These are phyloP conservation scores for Odontocolon sp. DNA, from an alignment of 2,888 invertebrate genomes.

Conservation along the genomic window DNA sequence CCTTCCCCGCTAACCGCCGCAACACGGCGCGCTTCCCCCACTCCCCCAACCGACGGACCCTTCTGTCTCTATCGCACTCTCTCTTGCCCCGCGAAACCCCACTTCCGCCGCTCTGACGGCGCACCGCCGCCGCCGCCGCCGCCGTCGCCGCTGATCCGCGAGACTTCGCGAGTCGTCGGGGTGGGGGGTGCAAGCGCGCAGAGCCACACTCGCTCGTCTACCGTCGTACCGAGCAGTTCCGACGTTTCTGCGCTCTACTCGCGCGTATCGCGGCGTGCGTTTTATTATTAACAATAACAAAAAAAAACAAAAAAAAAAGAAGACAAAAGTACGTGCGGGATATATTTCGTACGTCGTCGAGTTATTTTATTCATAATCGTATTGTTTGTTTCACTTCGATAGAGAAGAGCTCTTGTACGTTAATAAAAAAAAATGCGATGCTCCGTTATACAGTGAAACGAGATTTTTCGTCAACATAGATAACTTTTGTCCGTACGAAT, in stretches of 20 bases:
- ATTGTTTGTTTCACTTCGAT: neutral
- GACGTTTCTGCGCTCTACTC: constrained; percentile 36
- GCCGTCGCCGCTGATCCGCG: constrained; percentile 55
- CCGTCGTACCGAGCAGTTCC: constrained; percentile 77
- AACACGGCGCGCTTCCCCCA: constrained; percentile 58
- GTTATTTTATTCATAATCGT: neutral
- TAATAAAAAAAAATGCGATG: neutral
- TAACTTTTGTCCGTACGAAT: neutral
- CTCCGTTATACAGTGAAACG: neutral
- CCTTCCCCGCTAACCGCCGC: constrained; percentile 65
- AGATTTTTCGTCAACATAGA: neutral
- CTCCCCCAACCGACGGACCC: constrained; percentile 23
- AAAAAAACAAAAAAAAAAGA: neutral
- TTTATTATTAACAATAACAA: constrained; percentile 1
- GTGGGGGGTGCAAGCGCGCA: constrained; percentile 74
- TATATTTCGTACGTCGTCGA: neutral
- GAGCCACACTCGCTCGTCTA: constrained; percentile 79
- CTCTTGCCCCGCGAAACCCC: constrained; percentile 51
- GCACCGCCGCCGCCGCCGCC: constrained; percentile 27
- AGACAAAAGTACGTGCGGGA: neutral
- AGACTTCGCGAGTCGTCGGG: constrained; percentile 43
- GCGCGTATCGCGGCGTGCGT: constrained; percentile 66
- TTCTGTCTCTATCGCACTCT: constrained; percentile 28
- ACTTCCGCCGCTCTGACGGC: constrained; percentile 50
- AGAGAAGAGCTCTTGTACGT: neutral